Evolutionary conservation across 2,888 invertebrate species (phyloP).

Genomic region (Drosophila acutilabella): DNA sequence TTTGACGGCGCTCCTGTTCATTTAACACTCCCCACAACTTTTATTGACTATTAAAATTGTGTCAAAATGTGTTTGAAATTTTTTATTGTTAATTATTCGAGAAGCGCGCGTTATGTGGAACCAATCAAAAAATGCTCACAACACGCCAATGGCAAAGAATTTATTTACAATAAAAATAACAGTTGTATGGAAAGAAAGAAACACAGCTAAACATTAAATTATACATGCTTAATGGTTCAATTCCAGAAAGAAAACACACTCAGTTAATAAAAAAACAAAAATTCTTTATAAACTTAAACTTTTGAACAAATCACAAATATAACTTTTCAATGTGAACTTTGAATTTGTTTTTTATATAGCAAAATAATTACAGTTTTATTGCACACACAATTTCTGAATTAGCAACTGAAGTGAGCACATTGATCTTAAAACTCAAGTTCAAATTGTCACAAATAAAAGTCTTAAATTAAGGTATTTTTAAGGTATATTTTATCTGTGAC

Average conservation of each 20-base stretch:
- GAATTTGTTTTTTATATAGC: background rate
- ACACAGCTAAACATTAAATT: conserved; percentile 5
- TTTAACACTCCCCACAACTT: conserved; percentile 49
- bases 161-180: conserved; percentile 7
- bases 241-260: too few species aligned
- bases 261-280: too few species aligned
- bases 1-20: conserved; percentile 49
- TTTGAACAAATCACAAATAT: too few species aligned
- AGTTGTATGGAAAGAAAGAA: background rate
- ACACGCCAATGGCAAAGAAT: conserved; percentile 36
- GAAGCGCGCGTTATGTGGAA: conserved; percentile 50
- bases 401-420: background rate
- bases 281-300: too few species aligned
- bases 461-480: too few species aligned
- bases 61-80: conserved; percentile 79
- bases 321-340: too few species aligned
- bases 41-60: conserved; percentile 83
- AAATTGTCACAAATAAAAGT: background rate
- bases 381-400: conserved; percentile 1
- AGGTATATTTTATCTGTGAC: too few species aligned
- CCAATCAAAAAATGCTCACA: conserved; percentile 46
- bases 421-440: conserved; percentile 3
- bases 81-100: conserved; percentile 70
- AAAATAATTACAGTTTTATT: conserved; percentile 2
- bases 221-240: conserved; percentile 1